A percentile compares a stretch with the other conserved stretches of the same genome.
Conservation (phyloP, 2,797 vertebrate species). For the Oryzias dopingdopingensis region DNA sequence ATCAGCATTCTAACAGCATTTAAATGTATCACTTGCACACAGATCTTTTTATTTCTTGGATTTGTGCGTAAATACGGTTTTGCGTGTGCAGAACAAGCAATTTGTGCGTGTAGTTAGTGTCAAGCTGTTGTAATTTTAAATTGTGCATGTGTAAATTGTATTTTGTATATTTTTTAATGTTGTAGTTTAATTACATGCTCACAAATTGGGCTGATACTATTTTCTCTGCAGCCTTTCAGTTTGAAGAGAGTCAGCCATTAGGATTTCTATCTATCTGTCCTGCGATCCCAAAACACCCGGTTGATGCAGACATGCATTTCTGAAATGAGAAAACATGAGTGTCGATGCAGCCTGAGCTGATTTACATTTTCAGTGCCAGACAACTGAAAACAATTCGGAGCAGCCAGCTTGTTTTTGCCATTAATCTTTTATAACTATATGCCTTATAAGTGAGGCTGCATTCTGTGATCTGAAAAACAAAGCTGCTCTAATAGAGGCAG, state of each 20-base stretch:
- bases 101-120: too few species aligned
- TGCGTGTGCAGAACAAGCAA: too few species aligned
- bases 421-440: slow-evolving; percentile 43
- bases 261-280: background rate
- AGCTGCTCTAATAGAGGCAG: slow-evolving; percentile 15
- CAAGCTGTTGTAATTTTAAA: too few species aligned
- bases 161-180: too few species aligned
- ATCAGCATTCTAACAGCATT: too few species aligned
- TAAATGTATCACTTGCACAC: too few species aligned
- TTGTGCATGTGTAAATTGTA: too few species aligned
- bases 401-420: slow-evolving; percentile 37
- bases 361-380: slow-evolving; percentile 7
- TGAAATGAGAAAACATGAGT: slow-evolving; percentile 9
- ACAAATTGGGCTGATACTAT: too few species aligned
- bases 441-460: slow-evolving; percentile 24
- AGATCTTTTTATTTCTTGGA: too few species aligned
- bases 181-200: too few species aligned
- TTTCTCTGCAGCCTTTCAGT: background rate
- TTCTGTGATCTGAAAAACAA: slow-evolving; percentile 43
- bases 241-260: background rate
- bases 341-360: background rate
- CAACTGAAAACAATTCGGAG: slow-evolving; percentile 30
- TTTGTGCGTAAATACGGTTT: too few species aligned
- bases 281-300: background rate
- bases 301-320: slow-evolving; percentile 1